phyloP scores from a whole-genome alignment of 2,888 invertebrate species.

The Halictus quadricinctus region DNA sequence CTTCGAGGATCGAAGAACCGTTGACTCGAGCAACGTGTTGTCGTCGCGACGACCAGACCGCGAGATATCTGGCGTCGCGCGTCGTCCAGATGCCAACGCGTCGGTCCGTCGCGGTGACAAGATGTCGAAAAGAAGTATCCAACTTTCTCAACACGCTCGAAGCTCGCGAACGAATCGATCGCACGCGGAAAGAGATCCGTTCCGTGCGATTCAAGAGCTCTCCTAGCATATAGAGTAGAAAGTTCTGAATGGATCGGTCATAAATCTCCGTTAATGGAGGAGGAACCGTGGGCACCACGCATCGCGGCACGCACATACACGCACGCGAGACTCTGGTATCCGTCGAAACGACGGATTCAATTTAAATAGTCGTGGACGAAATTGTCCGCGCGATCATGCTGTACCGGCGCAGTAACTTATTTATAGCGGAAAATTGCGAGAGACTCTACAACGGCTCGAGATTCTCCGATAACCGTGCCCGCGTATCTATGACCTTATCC shows the following conservation, averaged over 20 bases:
- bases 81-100: neutral
- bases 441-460: neutral
- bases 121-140: neutral
- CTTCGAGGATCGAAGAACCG: neutral
- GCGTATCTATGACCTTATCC: neutral
- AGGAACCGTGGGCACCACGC: neutral
- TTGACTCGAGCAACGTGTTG: neutral
- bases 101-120: neutral
- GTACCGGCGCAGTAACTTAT: constrained; percentile 32
- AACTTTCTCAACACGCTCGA: neutral
- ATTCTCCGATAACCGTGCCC: neutral
- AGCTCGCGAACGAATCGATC: neutral
- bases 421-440: constrained; percentile 35
- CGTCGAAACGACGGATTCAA: constrained; percentile 42
- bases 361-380: constrained; percentile 44
- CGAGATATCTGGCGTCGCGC: neutral
- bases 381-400: constrained; percentile 21
- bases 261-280: constrained; percentile 47
- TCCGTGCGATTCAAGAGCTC: neutral
- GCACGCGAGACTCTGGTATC: constrained; percentile 39
- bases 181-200: neutral
- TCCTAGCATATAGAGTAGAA: constrained; percentile 19
- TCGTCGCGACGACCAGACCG: neutral
- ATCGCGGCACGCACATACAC: neutral
- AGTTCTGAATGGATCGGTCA: constrained; percentile 31